A percentile compares a stretch with the other conserved stretches of the same genome.
These are phyloP conservation scores for Pygoscelis adeliae DNA, from an alignment of 2,113 vertebrate species.

Conservation along the genomic window DNA sequence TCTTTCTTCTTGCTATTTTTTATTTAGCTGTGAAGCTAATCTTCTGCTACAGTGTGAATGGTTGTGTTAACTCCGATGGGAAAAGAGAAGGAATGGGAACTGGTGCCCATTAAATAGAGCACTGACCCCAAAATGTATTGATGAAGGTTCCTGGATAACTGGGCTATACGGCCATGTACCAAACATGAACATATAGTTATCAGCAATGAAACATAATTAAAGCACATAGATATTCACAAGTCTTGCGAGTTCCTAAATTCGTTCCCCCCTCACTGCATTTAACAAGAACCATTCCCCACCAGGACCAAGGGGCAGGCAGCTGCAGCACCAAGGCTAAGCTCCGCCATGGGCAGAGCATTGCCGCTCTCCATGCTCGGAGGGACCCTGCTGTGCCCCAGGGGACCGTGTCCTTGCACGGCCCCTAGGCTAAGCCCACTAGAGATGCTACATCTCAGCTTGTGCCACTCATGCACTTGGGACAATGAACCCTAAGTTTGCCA, in stretches of 20 bases:
- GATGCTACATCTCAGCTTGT: neutral
- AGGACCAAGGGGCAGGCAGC: fast-evolving
- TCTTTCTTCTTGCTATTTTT: neutral
- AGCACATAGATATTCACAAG: neutral
- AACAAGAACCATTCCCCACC: neutral
- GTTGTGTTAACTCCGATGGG: neutral
- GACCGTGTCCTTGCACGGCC: fast-evolving
- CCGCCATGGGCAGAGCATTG: neutral
- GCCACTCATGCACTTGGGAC: too few species aligned
- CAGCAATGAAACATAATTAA: fast-evolving
- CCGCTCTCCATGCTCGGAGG: fast-evolving
- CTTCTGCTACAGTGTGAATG: neutral
- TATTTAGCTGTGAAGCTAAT: neutral
- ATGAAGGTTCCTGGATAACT: neutral
- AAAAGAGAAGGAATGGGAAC: neutral
- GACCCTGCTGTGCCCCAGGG: too few species aligned
- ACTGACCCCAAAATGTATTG: neutral
- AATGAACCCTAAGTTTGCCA: too few species aligned
- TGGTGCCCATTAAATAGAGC: neutral
- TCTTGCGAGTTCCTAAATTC: too few species aligned
- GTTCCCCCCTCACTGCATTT: too few species aligned
- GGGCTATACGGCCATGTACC: fast-evolving
- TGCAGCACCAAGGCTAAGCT: fast-evolving
- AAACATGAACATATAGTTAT: fast-evolving
- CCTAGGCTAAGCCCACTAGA: neutral